These are phyloP conservation scores for Leptinotarsa peninsularis DNA, from an alignment of 2,888 invertebrate genomes.

Conservation along the genomic window DNA sequence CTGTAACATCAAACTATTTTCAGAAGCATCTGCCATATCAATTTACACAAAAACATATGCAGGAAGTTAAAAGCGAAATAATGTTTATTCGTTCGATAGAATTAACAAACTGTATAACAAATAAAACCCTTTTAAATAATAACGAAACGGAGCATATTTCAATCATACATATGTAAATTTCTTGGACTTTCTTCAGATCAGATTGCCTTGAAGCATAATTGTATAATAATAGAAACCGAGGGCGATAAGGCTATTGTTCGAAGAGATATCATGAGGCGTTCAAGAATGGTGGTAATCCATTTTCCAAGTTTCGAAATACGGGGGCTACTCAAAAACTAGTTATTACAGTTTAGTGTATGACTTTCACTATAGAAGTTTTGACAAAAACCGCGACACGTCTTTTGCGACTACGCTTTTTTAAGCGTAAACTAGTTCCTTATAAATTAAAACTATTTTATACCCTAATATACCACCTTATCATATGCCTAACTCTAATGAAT, in stretches of 20 bases:
- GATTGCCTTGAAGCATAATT: slow-evolving; percentile 41
- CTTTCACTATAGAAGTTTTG: too few species aligned
- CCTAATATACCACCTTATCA: too few species aligned
- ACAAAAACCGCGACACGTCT: too few species aligned
- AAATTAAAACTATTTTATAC: too few species aligned
- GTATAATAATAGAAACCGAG: slow-evolving; percentile 52
- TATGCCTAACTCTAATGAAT: too few species aligned
- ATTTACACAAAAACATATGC: not conserved
- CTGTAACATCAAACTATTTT: not conserved
- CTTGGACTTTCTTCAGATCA: slow-evolving; percentile 35
- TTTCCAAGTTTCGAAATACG: slow-evolving; percentile 1
- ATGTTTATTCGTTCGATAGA: not conserved
- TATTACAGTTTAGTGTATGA: too few species aligned
- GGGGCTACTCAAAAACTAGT: not conserved
- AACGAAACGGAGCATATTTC: not conserved
- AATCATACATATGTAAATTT: slow-evolving; percentile 37
- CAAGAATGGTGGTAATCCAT: slow-evolving; percentile 2
- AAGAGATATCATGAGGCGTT: slow-evolving; percentile 13
- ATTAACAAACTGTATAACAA: not conserved
- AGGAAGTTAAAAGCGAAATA: not conserved
- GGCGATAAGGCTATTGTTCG: slow-evolving; percentile 15
- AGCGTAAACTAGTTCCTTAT: too few species aligned
- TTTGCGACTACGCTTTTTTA: too few species aligned
- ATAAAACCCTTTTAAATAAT: not conserved
- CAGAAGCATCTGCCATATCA: not conserved